Evolutionary conservation across 2,888 invertebrate genomes (phyloP).

Genomic region (Chymomyza amoena): DNA sequence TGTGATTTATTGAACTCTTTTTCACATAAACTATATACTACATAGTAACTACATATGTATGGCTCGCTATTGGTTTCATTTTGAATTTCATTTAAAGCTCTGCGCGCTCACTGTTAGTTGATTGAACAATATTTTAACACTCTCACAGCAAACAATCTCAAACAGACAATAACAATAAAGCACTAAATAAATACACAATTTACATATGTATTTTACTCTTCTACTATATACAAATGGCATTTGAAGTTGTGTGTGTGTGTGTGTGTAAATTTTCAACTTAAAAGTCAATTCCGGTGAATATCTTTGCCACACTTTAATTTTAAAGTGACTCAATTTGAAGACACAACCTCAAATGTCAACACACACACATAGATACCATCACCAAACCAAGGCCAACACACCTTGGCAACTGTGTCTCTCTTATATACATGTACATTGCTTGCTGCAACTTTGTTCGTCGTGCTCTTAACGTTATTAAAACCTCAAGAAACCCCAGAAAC

Average conservation of each 20-base stretch:
- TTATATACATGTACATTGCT: slow-evolving; percentile 29
- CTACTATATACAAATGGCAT: not conserved
- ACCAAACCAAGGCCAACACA: not conserved
- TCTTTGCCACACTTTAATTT: not conserved
- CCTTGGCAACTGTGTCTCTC: slow-evolving; percentile 53
- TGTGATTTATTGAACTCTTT: slow-evolving; percentile 57
- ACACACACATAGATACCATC: slow-evolving; percentile 11
- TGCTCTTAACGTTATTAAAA: slow-evolving; percentile 24
- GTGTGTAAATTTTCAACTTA: slow-evolving; percentile 11
- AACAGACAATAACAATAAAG: not conserved
- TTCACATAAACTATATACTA: no score
- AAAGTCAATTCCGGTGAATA: not conserved
- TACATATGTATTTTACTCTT: no score
- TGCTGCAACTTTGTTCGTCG: slow-evolving; percentile 42
- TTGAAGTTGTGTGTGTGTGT: not conserved
- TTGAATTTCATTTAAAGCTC: slow-evolving; percentile 14
- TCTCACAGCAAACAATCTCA: not conserved
- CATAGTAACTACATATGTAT: no score
- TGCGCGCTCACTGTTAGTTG: slow-evolving; percentile 41
- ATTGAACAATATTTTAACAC: slow-evolving; percentile 36
- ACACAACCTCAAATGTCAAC: slow-evolving; percentile 10
- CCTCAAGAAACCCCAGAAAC: not conserved
- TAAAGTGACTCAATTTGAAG: slow-evolving; percentile 13
- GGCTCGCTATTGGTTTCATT: not conserved
- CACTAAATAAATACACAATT: not conserved